phyloP scores from a whole-genome alignment of 2,888 invertebrate species.

The Leptopterna dolabrata region DNA sequence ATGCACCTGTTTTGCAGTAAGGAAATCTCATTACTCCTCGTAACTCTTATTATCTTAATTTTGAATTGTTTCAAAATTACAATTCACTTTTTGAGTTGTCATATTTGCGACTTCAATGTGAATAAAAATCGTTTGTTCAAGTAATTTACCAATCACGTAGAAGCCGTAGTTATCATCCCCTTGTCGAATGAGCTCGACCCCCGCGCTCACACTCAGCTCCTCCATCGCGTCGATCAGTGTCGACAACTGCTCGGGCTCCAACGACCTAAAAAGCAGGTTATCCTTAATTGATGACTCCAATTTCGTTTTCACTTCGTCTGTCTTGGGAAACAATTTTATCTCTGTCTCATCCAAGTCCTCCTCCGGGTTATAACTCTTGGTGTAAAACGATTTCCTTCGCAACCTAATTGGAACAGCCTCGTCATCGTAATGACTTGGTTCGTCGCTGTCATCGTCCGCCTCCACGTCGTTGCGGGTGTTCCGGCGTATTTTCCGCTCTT shows the following conservation, averaged over 20 bases:
- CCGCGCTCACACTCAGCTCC: background rate
- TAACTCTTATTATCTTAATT: too few relatives aligned
- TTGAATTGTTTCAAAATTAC: too few relatives aligned
- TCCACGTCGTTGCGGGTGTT: background rate
- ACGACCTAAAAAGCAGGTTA: conserved; percentile 16
- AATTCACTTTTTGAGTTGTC: too few relatives aligned
- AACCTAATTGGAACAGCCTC: background rate
- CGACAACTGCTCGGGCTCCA: conserved; percentile 36
- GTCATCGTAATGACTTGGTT: background rate
- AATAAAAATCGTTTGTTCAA: too few relatives aligned
- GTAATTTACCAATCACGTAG: conserved; percentile 18
- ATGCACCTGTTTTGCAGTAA: too few relatives aligned
- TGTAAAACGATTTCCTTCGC: conserved; percentile 27
- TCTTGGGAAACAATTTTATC: conserved; percentile 5
- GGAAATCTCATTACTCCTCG: too few relatives aligned
- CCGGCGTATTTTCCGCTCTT: background rate
- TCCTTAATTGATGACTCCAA: conserved; percentile 19
- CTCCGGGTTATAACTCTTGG: conserved; percentile 41
- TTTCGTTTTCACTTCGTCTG: conserved; percentile 20
- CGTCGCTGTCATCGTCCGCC: background rate
- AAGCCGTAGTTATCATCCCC: conserved; percentile 19
- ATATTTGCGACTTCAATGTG: too few relatives aligned
- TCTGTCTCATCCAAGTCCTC: conserved; percentile 12
- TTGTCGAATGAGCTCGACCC: background rate
- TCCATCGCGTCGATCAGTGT: conserved; percentile 30